A percentile compares a stretch with the other conserved stretches of the same genome.
These are phyloP conservation scores for Echiichthys vipera DNA, from an alignment of 2,797 vertebrate species.

Conservation along the genomic window DNA sequence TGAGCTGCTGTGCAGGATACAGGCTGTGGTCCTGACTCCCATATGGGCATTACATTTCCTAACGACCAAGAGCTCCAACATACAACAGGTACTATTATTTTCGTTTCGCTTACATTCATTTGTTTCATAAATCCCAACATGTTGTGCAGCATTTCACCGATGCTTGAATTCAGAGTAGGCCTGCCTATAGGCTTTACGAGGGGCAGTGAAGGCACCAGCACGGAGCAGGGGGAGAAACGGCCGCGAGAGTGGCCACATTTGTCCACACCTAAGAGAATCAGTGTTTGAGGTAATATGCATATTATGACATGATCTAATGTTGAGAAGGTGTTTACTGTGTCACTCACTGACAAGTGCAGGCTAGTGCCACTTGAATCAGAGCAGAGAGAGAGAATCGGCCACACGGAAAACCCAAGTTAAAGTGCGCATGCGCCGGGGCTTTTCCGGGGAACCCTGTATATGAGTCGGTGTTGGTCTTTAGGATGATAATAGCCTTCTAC, in stretches of 20 bases:
- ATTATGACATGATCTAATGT: no score
- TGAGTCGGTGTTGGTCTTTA: accelerated
- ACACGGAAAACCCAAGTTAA: conserved; percentile 30
- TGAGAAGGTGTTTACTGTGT: no score
- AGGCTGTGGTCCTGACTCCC: no score
- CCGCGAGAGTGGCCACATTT: neutral
- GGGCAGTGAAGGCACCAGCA: conserved; percentile 21
- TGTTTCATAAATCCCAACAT: neutral
- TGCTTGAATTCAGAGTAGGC: no score
- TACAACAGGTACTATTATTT: no score
- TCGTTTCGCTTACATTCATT: neutral
- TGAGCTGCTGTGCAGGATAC: no score
- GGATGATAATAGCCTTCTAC: accelerated
- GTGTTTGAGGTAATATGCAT: neutral
- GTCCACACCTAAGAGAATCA: neutral
- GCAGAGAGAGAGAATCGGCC: no score
- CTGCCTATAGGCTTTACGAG: neutral
- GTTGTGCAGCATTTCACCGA: neutral
- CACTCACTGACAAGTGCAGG: neutral
- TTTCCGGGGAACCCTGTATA: neutral
- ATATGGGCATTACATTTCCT: no score
- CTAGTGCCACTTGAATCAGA: no score
- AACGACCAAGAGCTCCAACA: no score
- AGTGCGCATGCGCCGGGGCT: conserved; percentile 47
- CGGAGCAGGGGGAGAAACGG: neutral